These are phyloP conservation scores for Drosophila parthenogenetica DNA, from an alignment of 2,888 invertebrate species.

Conservation along the genomic window DNA sequence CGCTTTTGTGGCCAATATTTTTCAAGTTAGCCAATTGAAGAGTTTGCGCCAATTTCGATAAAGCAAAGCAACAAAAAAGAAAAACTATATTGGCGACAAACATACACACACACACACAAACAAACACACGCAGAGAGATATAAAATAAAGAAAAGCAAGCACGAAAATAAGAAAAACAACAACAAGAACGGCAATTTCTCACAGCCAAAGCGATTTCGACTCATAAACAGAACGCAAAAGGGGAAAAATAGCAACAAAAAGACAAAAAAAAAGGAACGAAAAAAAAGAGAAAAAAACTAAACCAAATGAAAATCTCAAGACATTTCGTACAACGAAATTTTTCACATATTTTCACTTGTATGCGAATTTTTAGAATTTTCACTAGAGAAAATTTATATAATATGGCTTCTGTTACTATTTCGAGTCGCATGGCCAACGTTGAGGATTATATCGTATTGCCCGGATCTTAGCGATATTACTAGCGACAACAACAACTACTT, in stretches of 20 bases:
- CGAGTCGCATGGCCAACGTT: slow-evolving; percentile 64
- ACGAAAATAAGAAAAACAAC: slow-evolving; percentile 52
- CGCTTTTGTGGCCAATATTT: slow-evolving; percentile 38
- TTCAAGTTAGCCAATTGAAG: slow-evolving; percentile 26
- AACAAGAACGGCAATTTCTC: slow-evolving; percentile 56
- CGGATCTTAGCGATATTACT: slow-evolving; percentile 62
- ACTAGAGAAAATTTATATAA: slow-evolving; percentile 80
- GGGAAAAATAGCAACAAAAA: slow-evolving; percentile 37
- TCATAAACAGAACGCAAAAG: slow-evolving; percentile 74
- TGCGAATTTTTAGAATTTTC: slow-evolving; percentile 82
- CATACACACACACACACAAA: slow-evolving; percentile 20
- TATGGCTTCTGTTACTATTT: slow-evolving; percentile 81
- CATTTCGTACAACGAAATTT: slow-evolving; percentile 81
- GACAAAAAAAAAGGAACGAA: slow-evolving; percentile 34
- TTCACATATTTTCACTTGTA: slow-evolving; percentile 81
- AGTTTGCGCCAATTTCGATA: slow-evolving; percentile 53
- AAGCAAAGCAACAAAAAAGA: slow-evolving; percentile 29
- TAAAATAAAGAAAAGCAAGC: slow-evolving; percentile 35
- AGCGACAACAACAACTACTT: slow-evolving; percentile 20
- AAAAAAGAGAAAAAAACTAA: slow-evolving; percentile 53
- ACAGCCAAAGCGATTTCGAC: slow-evolving; percentile 60
- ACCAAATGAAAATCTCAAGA: slow-evolving; percentile 75
- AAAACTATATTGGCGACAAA: slow-evolving; percentile 41
- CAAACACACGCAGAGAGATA: slow-evolving; percentile 24
- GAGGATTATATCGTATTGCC: slow-evolving; percentile 42